Evolutionary conservation across 2,888 invertebrate genomes (phyloP).

Genomic region (Cephus rjabovi): DNA sequence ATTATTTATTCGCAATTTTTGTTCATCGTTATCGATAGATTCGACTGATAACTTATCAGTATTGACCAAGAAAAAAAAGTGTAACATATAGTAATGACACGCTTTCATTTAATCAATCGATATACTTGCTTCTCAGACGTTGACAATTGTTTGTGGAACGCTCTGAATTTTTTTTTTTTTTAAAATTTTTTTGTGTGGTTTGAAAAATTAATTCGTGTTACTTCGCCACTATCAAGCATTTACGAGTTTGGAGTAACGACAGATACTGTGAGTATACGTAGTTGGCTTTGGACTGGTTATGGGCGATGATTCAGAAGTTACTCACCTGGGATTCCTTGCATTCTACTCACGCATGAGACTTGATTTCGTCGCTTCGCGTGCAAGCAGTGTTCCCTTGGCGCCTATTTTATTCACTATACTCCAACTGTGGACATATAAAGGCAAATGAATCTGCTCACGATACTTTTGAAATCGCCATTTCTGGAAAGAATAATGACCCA

Average conservation of each 20-base stretch:
- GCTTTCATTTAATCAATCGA: not conserved
- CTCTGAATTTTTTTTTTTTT: not conserved
- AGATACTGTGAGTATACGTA: not conserved
- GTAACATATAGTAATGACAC: not conserved
- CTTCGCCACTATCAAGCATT: not conserved
- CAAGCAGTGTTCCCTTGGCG: not conserved
- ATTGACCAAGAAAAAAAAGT: not conserved
- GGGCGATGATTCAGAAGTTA: slow-evolving; percentile 1
- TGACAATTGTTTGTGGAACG: not conserved
- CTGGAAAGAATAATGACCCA: not conserved
- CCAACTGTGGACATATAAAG: not conserved
- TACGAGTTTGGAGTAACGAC: not conserved
- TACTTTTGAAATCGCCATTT: not conserved
- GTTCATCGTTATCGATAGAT: not conserved
- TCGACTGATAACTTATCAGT: not conserved
- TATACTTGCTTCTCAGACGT: not conserved
- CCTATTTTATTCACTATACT: not conserved
- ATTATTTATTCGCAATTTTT: not conserved
- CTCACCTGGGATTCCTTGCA: slow-evolving; percentile 7
- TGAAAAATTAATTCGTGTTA: not conserved
- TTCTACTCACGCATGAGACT: not conserved
- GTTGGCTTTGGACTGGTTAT: not conserved
- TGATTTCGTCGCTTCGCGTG: not conserved
- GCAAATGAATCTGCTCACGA: not conserved
- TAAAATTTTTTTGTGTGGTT: not conserved